These are phyloP conservation scores for Oligia latruncula DNA, from an alignment of 2,888 invertebrate genomes.

Conservation along the genomic window DNA sequence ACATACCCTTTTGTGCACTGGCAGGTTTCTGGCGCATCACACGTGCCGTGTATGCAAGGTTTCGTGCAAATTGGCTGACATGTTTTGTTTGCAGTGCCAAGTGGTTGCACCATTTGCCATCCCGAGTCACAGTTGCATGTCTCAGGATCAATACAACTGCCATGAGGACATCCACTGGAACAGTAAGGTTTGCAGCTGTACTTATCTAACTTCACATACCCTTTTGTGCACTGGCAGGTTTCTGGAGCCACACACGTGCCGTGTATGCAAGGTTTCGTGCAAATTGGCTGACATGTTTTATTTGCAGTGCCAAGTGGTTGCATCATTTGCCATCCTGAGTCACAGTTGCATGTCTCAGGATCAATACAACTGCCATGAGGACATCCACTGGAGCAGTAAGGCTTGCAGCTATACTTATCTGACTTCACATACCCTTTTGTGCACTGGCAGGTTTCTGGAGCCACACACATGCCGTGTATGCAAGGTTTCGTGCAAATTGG, in stretches of 20 bases:
- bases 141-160: constrained; percentile 42
- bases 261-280: constrained; percentile 4
- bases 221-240: constrained; percentile 21
- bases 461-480: constrained; percentile 20
- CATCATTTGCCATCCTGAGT: constrained; percentile 18
- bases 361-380: constrained; percentile 34
- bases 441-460: constrained; percentile 49
- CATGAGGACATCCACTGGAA: constrained; percentile 33
- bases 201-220: not conserved
- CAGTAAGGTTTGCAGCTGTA: constrained; percentile 40
- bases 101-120: constrained; percentile 2
- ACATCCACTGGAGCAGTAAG: constrained; percentile 39
- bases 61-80: constrained; percentile 18
- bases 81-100: not conserved
- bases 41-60: constrained; percentile 14
- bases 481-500: constrained; percentile 30
- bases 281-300: constrained; percentile 17
- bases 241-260: constrained; percentile 34
- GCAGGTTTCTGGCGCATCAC: constrained; percentile 39
- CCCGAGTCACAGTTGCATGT: constrained; percentile 31
- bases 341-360: constrained; percentile 42
- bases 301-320: not conserved
- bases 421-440: constrained; percentile 17
- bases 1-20: constrained; percentile 10
- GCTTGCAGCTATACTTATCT: constrained; percentile 26